Evolutionary conservation across 2,113 vertebrate species (phyloP).

Genomic region (Chrysochloris asiatica): DNA sequence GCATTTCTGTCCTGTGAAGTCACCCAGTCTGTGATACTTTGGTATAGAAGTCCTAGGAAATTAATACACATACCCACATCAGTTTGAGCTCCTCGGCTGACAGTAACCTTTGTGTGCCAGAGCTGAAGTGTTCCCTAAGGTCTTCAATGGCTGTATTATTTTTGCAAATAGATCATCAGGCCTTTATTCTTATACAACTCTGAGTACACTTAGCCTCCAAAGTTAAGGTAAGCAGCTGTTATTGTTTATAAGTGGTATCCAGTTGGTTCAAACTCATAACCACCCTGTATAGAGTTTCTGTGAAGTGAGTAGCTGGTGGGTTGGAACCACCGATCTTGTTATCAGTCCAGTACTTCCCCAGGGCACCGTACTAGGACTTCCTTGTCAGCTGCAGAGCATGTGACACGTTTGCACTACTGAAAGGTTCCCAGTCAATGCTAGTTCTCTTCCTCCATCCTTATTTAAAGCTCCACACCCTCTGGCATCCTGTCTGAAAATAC

Average conservation of each 20-base stretch:
- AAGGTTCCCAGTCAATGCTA: not conserved
- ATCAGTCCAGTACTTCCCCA: too few species aligned
- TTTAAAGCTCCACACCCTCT: not conserved
- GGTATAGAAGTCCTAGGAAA: not conserved
- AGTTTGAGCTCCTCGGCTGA: not conserved
- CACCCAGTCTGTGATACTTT: not conserved
- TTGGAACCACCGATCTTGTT: too few species aligned
- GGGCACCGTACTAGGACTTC: too few species aligned
- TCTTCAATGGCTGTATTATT: not conserved
- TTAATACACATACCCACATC: not conserved
- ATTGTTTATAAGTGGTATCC: too few species aligned
- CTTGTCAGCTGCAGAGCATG: too few species aligned
- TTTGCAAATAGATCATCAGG: not conserved
- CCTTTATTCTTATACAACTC: not conserved
- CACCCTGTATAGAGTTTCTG: too few species aligned
- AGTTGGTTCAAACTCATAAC: too few species aligned
- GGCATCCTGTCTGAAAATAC: slow-evolving; percentile 7
- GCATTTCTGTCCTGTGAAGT: not conserved
- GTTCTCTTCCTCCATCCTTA: not conserved
- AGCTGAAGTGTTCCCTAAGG: not conserved
- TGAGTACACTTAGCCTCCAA: not conserved
- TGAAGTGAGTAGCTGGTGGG: too few species aligned
- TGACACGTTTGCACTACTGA: not conserved
- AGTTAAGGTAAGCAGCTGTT: not conserved
- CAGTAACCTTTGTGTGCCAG: not conserved